These are phyloP conservation scores for Eublepharis macularius DNA, from an alignment of 2,113 vertebrate genomes.

Conservation along the genomic window DNA sequence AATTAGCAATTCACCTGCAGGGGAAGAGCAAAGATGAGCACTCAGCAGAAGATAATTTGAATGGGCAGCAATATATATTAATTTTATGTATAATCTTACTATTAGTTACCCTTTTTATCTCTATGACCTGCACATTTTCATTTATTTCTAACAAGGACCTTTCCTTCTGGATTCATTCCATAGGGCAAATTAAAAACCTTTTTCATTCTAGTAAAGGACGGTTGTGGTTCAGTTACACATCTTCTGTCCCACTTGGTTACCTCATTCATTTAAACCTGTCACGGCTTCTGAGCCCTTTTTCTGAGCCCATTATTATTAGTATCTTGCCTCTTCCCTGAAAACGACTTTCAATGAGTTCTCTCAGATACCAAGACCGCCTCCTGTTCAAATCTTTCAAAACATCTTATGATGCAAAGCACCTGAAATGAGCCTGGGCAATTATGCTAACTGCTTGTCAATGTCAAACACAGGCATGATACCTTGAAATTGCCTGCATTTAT, in stretches of 20 bases:
- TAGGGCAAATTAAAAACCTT: slow-evolving; percentile 22
- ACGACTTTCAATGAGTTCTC: slow-evolving; percentile 27
- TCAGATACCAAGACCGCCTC: slow-evolving; percentile 16
- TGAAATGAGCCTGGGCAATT: slow-evolving; percentile 58
- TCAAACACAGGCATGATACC: slow-evolving; percentile 42
- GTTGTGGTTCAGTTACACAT: slow-evolving; percentile 41
- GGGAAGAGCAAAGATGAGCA: not conserved
- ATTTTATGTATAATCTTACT: too few species aligned
- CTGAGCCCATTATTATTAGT: slow-evolving; percentile 36
- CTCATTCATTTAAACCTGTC: slow-evolving; percentile 48
- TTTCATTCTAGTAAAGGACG: slow-evolving; percentile 44
- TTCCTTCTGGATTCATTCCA: slow-evolving; percentile 16
- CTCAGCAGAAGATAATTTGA: not conserved
- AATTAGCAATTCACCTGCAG: not conserved
- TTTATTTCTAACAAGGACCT: slow-evolving; percentile 13
- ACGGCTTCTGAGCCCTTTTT: slow-evolving; percentile 15
- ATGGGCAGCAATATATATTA: not conserved
- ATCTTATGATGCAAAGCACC: slow-evolving; percentile 50
- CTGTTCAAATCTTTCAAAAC: slow-evolving; percentile 26
- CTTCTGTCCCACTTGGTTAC: slow-evolving; percentile 47
- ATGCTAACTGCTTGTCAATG: slow-evolving; percentile 49
- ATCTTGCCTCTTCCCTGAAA: slow-evolving; percentile 46
- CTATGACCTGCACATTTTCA: not conserved
- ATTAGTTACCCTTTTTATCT: too few species aligned
- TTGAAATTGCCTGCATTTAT: slow-evolving; percentile 34